Conservation (phyloP, 2,888 invertebrate genomes). For the Pseudanteris insignis region DNA sequence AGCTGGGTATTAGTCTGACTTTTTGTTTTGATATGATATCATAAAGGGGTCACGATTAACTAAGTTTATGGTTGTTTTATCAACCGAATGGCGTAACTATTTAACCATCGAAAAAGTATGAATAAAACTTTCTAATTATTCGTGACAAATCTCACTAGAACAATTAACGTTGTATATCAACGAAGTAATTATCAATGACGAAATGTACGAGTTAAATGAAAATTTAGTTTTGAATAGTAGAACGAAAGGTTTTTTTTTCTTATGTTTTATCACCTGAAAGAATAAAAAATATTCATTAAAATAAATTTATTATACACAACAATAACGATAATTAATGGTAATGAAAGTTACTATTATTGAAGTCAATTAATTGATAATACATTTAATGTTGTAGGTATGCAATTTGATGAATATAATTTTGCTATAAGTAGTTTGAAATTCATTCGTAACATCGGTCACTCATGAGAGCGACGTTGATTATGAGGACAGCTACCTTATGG, state of each 20-base stretch:
- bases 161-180: too few relatives aligned
- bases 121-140: constrained; percentile 27
- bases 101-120: constrained; percentile 14
- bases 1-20: constrained; percentile 31
- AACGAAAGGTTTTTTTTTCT: too few relatives aligned
- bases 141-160: constrained; percentile 2
- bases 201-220: too few relatives aligned
- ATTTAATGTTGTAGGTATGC: too few relatives aligned
- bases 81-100: constrained; percentile 22
- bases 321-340: too few relatives aligned
- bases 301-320: too few relatives aligned
- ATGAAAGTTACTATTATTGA: too few relatives aligned
- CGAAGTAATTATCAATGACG: too few relatives aligned
- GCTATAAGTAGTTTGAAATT: constrained; percentile 3
- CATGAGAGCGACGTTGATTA: constrained; percentile 27
- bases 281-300: too few relatives aligned
- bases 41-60: constrained; percentile 38
- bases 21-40: constrained; percentile 42
- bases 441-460: constrained; percentile 12
- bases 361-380: too few relatives aligned
- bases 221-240: too few relatives aligned
- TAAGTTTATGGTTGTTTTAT: constrained; percentile 34
- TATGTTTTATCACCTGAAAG: too few relatives aligned
- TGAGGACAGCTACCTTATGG: constrained; percentile 39
- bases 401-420: neutral